Evolutionary conservation across 2,113 vertebrate genomes (phyloP).

Genomic region (Rhineura floridana): DNA sequence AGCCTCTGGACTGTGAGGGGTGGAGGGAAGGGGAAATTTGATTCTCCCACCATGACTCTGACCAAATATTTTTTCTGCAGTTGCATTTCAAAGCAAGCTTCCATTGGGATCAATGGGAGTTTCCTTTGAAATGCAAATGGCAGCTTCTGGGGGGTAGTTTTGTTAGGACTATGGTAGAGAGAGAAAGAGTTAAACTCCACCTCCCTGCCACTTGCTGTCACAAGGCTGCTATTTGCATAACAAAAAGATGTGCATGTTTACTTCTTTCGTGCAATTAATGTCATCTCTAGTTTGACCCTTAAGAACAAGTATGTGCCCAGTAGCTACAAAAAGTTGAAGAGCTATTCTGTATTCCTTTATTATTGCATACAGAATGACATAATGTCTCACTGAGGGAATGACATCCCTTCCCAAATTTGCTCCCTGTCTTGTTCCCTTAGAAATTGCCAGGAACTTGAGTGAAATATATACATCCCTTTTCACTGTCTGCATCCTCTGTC

Average conservation of each 20-base stretch:
- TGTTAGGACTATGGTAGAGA: neutral
- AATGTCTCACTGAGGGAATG: neutral
- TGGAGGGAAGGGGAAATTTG: neutral
- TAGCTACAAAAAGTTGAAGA: neutral
- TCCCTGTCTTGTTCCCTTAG: neutral
- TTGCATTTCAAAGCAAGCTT: neutral
- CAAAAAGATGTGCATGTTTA: neutral
- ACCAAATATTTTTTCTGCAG: neutral
- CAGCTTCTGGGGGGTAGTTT: neutral
- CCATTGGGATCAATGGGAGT: neutral
- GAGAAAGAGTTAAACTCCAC: neutral
- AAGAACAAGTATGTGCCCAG: too few relatives aligned
- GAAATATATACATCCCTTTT: conserved; percentile 5
- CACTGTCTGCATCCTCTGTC: neutral
- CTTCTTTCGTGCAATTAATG: neutral
- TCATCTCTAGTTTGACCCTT: neutral
- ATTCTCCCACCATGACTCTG: neutral
- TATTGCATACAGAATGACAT: neutral
- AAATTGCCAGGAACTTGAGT: neutral
- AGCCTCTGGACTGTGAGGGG: neutral
- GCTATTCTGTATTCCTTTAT: neutral
- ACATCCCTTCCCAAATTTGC: neutral
- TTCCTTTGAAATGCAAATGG: neutral
- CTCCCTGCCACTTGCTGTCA: neutral
- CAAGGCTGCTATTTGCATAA: neutral